These are phyloP conservation scores for Phymastichus coffea DNA, from an alignment of 1,140 invertebrate genomes.

Conservation along the genomic window DNA sequence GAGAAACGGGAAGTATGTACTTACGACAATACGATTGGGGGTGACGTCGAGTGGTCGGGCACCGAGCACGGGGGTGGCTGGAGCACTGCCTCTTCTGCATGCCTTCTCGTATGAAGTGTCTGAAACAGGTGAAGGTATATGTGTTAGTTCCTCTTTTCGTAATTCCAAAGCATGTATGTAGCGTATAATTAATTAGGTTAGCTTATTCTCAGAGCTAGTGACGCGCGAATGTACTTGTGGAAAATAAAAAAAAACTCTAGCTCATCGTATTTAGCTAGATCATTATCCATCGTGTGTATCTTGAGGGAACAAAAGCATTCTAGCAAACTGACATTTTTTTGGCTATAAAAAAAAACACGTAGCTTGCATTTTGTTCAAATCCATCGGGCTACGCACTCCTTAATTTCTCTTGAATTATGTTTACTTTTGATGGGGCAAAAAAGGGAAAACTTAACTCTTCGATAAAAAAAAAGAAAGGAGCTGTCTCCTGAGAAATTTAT, in stretches of 20 bases:
- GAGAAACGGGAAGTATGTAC: too few species aligned
- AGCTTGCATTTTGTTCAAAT: too few species aligned
- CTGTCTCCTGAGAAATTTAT: not conserved
- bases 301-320: too few species aligned
- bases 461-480: not conserved
- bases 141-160: not conserved
- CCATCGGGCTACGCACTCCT: not conserved
- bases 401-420: slow-evolving; percentile 9
- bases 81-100: slow-evolving; percentile 80
- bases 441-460: not conserved
- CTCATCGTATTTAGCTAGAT: too few species aligned
- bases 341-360: too few species aligned
- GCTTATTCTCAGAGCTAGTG: too few species aligned
- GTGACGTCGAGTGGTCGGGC: slow-evolving; percentile 64
- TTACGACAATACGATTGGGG: slow-evolving; percentile 71
- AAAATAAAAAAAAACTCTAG: too few species aligned
- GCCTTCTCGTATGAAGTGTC: slow-evolving; percentile 90
- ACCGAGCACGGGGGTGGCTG: slow-evolving; percentile 77
- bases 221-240: too few species aligned
- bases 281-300: too few species aligned
- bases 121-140: slow-evolving; percentile 55
- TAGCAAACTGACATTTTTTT: too few species aligned
- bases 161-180: too few species aligned
- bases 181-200: too few species aligned
- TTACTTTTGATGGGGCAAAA: slow-evolving; percentile 8